Base-by-base conservation (phyloP, 2,797 vertebrate genomes). In the Gymnopithys bicolor region DNA sequence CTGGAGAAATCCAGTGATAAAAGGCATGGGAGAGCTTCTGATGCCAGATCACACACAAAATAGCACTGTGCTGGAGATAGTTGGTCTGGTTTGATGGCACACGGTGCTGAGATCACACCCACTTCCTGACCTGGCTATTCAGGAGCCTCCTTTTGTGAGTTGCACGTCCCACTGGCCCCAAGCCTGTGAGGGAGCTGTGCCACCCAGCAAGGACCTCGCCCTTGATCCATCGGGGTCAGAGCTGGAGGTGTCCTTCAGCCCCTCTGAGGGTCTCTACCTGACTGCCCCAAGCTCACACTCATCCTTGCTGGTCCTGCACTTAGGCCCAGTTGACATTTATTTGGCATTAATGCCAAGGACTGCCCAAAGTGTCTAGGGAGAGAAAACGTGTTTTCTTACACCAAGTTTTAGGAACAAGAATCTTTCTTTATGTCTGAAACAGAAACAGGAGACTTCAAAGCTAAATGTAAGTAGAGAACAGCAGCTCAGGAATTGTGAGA, bases 381-480 rank as follows among this genome's bases (percentile, higher is more conserved):
- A 91, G 48, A 92, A 94, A 73, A 78, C 8, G 14, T 32, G 6
- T 45, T 86, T 89, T 52, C 90, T 69, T 88, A 62, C n/a, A 78
- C 15, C 32, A 67, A 56, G 51, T 62, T 90, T 94, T 62, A 74
- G 74, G 67, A 89, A 73, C 25, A 14, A 48, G 37, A 88, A 69
- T 43, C 9, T 75, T 87, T 84, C 41, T 86, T 84, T 37, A 7
- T 63, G 55, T 74, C 83, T 89, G 78, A 90, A 95, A 90, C 4
- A 11, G 88, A 90, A 89, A 41, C 70, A 79, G 71, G 37, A 77
- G 67, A 91, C 67, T 88, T 94, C 70, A 92, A 93, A 95, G 81
- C 32, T 64, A 87, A 84, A 53, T 53, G 11, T 64, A 60, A 87
- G 71, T 56, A 70, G 63, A 89, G 48, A 95, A 82, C 12, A 71